phyloP scores from a whole-genome alignment of 2,113 vertebrate species.

The Herpailurus yagouaroundi region DNA sequence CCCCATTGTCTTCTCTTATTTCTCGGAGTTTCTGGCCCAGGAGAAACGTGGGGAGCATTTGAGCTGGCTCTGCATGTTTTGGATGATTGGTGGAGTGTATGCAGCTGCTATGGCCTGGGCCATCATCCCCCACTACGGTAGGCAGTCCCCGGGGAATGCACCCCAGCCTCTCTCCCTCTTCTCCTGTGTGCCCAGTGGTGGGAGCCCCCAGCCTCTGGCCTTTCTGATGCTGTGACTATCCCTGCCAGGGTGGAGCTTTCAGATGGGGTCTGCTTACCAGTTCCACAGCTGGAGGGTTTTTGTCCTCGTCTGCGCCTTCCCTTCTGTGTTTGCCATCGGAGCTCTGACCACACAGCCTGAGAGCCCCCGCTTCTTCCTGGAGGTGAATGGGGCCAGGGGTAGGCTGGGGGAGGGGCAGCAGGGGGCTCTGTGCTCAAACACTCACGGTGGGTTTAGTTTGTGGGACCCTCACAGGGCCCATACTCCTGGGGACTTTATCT shows the following conservation, averaged over 20 bases:
- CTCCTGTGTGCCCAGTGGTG: background rate
- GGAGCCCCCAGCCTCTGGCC: background rate
- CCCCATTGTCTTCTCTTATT: constrained; percentile 98
- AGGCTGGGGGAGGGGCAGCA: background rate
- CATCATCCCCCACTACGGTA: constrained; percentile 99
- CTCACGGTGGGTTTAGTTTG: background rate
- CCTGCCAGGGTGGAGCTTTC: constrained; percentile 96
- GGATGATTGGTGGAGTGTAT: constrained; percentile 99
- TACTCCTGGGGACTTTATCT: background rate
- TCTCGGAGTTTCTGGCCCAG: constrained; percentile 98
- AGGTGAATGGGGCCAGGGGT: constrained; percentile 85
- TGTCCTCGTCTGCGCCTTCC: constrained; percentile 97
- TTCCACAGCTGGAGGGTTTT: constrained; percentile 99
- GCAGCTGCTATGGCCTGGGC: constrained; percentile 99
- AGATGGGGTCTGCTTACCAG: constrained; percentile 99
- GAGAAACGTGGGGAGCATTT: constrained; percentile 98
- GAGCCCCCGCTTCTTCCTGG: constrained; percentile 97
- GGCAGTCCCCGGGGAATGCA: constrained; percentile 31
- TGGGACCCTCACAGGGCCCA: background rate
- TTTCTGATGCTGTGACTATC: background rate
- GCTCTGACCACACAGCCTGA: constrained; percentile 98
- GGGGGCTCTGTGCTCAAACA: background rate
- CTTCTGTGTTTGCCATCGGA: constrained; percentile 96
- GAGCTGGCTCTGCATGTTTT: constrained; percentile 99
- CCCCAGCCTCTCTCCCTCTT: background rate